A percentile compares a stretch with the other conserved stretches of the same genome.
phyloP scores from a whole-genome alignment of 2,888 invertebrate species.

The Lepidocyrtoides sp. region DNA sequence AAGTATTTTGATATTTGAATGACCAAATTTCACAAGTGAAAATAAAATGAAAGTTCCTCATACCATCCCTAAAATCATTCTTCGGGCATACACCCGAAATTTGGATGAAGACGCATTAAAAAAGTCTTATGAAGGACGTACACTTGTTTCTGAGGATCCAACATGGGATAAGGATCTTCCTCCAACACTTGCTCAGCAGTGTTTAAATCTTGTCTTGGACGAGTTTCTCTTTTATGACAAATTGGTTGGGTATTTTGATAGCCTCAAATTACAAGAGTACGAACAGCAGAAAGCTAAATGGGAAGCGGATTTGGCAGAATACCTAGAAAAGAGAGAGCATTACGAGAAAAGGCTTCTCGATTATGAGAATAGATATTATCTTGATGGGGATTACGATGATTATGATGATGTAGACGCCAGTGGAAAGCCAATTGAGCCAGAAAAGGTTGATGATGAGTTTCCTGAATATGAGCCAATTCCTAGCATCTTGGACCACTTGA shows the following conservation, averaged over 20 bases:
- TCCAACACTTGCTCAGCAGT: conserved; percentile 75
- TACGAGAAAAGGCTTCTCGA: conserved; percentile 74
- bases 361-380: conserved; percentile 39
- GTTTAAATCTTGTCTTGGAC: conserved; percentile 79
- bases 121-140: conserved; percentile 81
- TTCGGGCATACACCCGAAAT: conserved; percentile 82
- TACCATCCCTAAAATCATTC: conserved; percentile 83
- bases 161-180: conserved; percentile 81
- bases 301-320: conserved; percentile 78
- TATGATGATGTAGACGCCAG: conserved; percentile 43
- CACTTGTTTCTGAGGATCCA: conserved; percentile 83
- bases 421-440: conserved; percentile 66
- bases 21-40: not conserved
- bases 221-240: conserved; percentile 83
- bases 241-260: conserved; percentile 81
- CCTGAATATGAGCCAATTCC: conserved; percentile 75
- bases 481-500: conserved; percentile 72
- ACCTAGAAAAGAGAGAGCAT: conserved; percentile 56
- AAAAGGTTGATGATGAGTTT: conserved; percentile 77
- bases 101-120: conserved; percentile 79
- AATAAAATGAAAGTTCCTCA: conserved; percentile 83
- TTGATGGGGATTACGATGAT: conserved; percentile 27
- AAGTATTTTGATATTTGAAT: conserved; percentile 20
- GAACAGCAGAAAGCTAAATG: conserved; percentile 76
- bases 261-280: conserved; percentile 67